phyloP scores from a whole-genome alignment of 2,113 vertebrate genomes.

The Pluvianellus socialis region DNA sequence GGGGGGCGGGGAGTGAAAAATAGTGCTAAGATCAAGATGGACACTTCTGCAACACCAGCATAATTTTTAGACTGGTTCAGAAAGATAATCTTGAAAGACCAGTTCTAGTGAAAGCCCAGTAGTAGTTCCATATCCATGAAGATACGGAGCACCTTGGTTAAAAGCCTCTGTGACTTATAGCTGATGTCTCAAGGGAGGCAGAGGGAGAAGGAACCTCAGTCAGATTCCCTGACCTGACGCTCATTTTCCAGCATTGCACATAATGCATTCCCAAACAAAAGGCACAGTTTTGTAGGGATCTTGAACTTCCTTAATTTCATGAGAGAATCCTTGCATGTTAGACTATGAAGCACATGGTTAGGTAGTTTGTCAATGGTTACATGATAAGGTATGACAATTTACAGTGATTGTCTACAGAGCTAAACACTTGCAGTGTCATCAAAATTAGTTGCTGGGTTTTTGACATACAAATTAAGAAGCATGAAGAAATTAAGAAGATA shows the following conservation, averaged over 20 bases:
- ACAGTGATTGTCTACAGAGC: not conserved
- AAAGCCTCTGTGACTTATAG: not conserved
- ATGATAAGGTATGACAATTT: not conserved
- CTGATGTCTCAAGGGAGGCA: not conserved
- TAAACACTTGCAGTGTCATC: not conserved
- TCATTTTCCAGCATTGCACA: not conserved
- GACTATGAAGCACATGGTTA: not conserved
- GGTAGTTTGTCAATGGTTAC: not conserved
- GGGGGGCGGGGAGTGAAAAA: not conserved
- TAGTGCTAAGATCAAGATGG: not conserved
- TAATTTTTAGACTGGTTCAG: not conserved
- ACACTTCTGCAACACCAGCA: not conserved
- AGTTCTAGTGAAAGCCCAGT: not conserved
- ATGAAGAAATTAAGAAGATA: not conserved
- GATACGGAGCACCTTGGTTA: not conserved
- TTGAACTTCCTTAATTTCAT: not conserved
- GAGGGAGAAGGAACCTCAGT: not conserved
- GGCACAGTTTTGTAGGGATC: not conserved
- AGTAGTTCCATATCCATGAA: not conserved
- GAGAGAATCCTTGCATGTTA: not conserved
- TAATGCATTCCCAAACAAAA: not conserved
- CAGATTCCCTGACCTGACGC: not conserved
- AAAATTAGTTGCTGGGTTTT: not conserved
- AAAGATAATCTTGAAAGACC: not conserved
- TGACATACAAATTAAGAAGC: conserved; percentile 27